Evolutionary conservation across 2,888 invertebrate genomes (phyloP).

Genomic region (Stenoptilia bipunctidactyla): DNA sequence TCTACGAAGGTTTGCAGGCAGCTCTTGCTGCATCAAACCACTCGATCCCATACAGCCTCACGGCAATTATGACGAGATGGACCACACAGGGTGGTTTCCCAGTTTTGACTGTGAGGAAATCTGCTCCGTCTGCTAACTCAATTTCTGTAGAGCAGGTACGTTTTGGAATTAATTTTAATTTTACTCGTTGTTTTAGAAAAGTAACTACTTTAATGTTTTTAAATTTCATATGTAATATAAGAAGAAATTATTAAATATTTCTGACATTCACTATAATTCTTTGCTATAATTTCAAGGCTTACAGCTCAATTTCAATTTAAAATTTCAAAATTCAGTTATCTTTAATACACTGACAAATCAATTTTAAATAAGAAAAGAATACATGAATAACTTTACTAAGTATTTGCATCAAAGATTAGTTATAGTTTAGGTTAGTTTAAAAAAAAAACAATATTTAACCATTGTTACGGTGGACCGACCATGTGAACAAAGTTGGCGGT

Average conservation of each 20-base stretch:
- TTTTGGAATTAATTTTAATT: too few relatives aligned
- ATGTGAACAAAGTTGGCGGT: background rate
- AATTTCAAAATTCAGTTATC: too few relatives aligned
- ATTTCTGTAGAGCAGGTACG: slow-evolving; percentile 44
- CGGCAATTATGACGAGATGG: slow-evolving; percentile 80
- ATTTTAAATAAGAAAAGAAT: too few relatives aligned
- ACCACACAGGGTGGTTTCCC: slow-evolving; percentile 83
- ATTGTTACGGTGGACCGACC: background rate
- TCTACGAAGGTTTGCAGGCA: slow-evolving; percentile 37
- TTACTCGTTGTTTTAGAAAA: too few relatives aligned
- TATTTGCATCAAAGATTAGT: background rate
- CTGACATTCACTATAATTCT: too few relatives aligned
- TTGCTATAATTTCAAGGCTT: too few relatives aligned
- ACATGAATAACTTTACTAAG: too few relatives aligned
- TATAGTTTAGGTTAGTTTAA: background rate
- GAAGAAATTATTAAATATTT: too few relatives aligned
- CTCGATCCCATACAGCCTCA: slow-evolving; percentile 50
- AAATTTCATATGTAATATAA: too few relatives aligned
- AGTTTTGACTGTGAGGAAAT: slow-evolving; percentile 70
- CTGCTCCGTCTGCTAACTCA: slow-evolving; percentile 41
- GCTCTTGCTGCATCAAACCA: slow-evolving; percentile 29
- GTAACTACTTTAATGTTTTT: too few relatives aligned
- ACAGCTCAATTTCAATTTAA: too few relatives aligned
- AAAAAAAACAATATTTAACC: background rate
- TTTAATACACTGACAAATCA: too few relatives aligned